Base-by-base conservation (phyloP, 2,888 invertebrate genomes). In the Amorpha juglandis region DNA sequence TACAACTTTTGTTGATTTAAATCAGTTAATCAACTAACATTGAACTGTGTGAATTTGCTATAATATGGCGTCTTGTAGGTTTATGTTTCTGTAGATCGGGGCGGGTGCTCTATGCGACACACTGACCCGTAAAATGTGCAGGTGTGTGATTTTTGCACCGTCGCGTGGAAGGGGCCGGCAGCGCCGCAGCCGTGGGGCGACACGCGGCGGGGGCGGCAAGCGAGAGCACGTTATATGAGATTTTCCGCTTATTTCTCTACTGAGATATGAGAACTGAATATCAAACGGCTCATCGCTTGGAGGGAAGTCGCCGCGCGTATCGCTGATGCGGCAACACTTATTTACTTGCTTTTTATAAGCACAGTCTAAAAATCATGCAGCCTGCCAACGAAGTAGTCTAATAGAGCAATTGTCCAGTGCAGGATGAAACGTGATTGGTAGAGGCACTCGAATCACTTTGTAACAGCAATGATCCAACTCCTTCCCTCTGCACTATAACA, bases 111-210 rank as follows among this genome's bases (percentile, higher is more conserved):
- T 12, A 33, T n/a, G 19, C 58, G 58, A 58, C 55, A 58, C 55
- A 55, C 55, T 58, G 38, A 58, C 42, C 19, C 58, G 58, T 58
- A 38, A 38, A 58, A 58, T 16, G 19, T 58, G 58, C 58, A 58
- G 38, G 58, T 58, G 58, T 58, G 42, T 42, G 58, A 58, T 58
- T 58, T 58, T 58, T 58, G 42, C 42, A 19, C 6, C 16, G 51
- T 27, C 21, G 27, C 27, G 4, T 27, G n/a, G n/a, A n/a, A n/a
- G n/a, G n/a, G n/a, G n/a, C n/a, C n/a, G n/a, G 1, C 27, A 4
- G 27, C 9, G 50, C 19, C 14, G 8, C 1, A 9, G 27, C 6
- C 27, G 12, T n/a, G 58, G 16, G 6, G 58, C 6, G 55, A 1
- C n/a, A 8, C 35, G 2, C 4, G 27, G 27, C 27, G 53, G 55